Percentiles rank a stretch among this genome's conserved stretches.
These are phyloP conservation scores for Salarias fasciatus DNA, from an alignment of 2,797 vertebrate species.

Conservation along the genomic window DNA sequence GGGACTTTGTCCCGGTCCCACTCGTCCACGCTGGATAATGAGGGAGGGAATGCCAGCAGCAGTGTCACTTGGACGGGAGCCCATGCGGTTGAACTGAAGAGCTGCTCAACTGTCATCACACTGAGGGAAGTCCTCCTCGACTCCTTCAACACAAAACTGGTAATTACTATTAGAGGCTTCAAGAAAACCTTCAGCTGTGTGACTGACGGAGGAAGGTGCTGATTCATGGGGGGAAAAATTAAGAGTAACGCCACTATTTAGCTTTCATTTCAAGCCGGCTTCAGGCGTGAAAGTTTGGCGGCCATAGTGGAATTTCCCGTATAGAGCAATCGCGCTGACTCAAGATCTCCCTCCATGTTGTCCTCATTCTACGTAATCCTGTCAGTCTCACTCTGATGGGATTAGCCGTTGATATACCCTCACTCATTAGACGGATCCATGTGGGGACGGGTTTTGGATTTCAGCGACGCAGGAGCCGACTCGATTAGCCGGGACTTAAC, in stretches of 20 bases:
- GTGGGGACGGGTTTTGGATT: constrained; percentile 55
- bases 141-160: constrained; percentile 14
- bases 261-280: constrained; percentile 50
- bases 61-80: constrained; percentile 48
- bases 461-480: constrained; percentile 46
- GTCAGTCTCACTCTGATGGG: constrained; percentile 23
- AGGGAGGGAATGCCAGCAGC: constrained; percentile 31
- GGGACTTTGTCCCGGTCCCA: constrained; percentile 18
- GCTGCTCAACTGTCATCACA: constrained; percentile 40
- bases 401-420: constrained; percentile 47
- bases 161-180: constrained; percentile 60
- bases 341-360: constrained; percentile 36
- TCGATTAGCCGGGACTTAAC: constrained; percentile 62
- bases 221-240: constrained; percentile 42
- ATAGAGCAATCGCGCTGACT: constrained; percentile 19
- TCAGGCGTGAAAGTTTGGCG: constrained; percentile 33
- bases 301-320: constrained; percentile 6
- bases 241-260: constrained; percentile 21
- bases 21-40: constrained; percentile 33
- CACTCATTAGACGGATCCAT: constrained; percentile 49
- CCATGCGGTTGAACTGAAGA: constrained; percentile 27
- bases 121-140: constrained; percentile 9
- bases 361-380: constrained; percentile 44
- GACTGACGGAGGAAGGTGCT: constrained; percentile 14
- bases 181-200: constrained; percentile 24